Evolutionary conservation across 2,888 invertebrate species (phyloP), one percentile per base, ranked within the genome.

Genomic region (Scaptomyza cyrtandrae): DNA sequence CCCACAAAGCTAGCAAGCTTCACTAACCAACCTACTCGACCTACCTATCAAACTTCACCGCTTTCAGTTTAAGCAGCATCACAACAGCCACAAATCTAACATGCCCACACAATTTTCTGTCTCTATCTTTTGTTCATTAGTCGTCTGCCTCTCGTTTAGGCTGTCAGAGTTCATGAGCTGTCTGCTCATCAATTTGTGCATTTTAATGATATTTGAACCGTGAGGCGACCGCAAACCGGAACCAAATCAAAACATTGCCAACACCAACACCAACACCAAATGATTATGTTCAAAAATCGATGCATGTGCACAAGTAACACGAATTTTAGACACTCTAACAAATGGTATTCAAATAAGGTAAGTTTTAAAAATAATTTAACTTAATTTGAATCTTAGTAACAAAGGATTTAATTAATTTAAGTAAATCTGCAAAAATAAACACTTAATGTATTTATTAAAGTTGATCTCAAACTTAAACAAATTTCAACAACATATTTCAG

Each of bases 131-230:
- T 14, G 2, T n/a, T 39, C 14, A n/a, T n/a, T 5, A 5, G 29
- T 39, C 6, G 11, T 14, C n/a, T 19, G 19, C 19, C 31, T 1
- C 24, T 33, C 31, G 5, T 31, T 31, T 33, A 11, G n/a, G 29
- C 33, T 53, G 27, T 37, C 66, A 37, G 37, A 53, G 52, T 52
- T 67, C 55, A 55, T 48, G 59, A 63, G 53, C 16, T 29, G 75
- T 39, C 54, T 50, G 50, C 66, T 75, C 87, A 84, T 86, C 73
- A 81, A 84, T 83, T 83, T 83, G 78, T 84, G 87, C 78, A 83
- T 86, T 84, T 86, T 86, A 83, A 86, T 86, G 85, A 83, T 83
- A 75, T 86, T 83, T 78, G 78, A 86, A 66, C 75, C 81, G 66
- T 75, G 67, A 57, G 73, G 67, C 58, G 65, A 70, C 66, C 78